phyloP scores from a whole-genome alignment of 2,888 invertebrate species.

The Ichneumoninae sp. region DNA sequence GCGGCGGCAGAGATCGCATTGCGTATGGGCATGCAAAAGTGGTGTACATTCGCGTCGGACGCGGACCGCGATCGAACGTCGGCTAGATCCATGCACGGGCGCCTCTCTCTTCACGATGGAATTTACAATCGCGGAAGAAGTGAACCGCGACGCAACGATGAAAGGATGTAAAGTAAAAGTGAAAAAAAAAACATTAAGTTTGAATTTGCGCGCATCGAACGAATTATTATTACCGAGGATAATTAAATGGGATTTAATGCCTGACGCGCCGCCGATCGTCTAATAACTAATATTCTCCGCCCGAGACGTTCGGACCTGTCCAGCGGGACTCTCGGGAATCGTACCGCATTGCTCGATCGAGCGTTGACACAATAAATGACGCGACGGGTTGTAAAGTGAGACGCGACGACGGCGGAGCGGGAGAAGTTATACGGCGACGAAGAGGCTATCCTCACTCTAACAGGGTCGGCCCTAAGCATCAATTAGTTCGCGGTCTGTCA shows the following conservation, averaged over 20 bases:
- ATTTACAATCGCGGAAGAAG: slow-evolving; percentile 48
- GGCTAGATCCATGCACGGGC: slow-evolving; percentile 24
- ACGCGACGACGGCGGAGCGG: background rate
- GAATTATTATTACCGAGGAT: slow-evolving; percentile 18
- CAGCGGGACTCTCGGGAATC: background rate
- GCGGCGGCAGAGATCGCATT: slow-evolving; percentile 23
- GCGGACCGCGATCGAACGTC: background rate
- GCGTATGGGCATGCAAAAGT: slow-evolving; percentile 12
- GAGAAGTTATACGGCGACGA: slow-evolving; percentile 3
- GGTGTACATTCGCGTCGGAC: slow-evolving; percentile 5
- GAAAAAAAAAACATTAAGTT: slow-evolving; percentile 5
- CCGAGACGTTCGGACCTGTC: background rate
- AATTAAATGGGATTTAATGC: slow-evolving; percentile 28
- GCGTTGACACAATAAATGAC: slow-evolving; percentile 52
- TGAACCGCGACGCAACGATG: slow-evolving; percentile 20
- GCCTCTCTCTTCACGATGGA: slow-evolving; percentile 9
- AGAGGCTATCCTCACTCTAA: slow-evolving; percentile 8
- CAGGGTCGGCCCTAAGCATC: slow-evolving; percentile 42
- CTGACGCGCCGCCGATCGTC: background rate
- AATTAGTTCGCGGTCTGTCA: slow-evolving; percentile 61
- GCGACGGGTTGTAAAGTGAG: slow-evolving; percentile 42
- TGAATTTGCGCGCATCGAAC: slow-evolving; percentile 9
- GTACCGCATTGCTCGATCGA: slow-evolving; percentile 35
- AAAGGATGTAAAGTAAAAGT: slow-evolving; percentile 21
- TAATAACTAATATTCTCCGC: slow-evolving; percentile 21